Conservation (phyloP, 1,140 invertebrate species). For the Apis laboriosa region DNA sequence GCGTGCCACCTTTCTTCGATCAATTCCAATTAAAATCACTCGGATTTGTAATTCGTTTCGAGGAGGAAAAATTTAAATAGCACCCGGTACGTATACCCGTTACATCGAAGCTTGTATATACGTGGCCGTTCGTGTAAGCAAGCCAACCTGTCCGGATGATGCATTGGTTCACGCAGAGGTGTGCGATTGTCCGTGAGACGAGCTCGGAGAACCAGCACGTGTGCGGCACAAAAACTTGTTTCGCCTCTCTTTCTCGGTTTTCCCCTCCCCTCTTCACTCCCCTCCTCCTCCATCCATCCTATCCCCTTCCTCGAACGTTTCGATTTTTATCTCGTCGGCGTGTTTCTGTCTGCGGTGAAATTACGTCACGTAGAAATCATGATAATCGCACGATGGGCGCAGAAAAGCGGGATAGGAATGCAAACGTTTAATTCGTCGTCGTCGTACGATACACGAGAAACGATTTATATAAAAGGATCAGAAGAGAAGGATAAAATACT, state of each 20-base stretch:
- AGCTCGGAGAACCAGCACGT: conserved; percentile 7
- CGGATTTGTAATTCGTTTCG: background rate
- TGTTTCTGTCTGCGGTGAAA: conserved; percentile 53
- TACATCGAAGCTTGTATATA: conserved; percentile 33
- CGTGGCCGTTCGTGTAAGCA: conserved; percentile 12
- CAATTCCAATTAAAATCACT: too few species aligned
- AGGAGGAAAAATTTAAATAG: conserved; percentile 15
- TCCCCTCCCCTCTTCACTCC: background rate
- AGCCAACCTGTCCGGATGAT: conserved; percentile 55
- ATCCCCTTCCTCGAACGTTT: background rate
- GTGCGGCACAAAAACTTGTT: conserved; percentile 46
- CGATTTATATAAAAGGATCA: too few species aligned
- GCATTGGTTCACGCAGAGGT: conserved; percentile 43
- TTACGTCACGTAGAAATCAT: conserved; percentile 71
- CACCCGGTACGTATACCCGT: conserved; percentile 51
- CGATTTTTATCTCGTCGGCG: background rate
- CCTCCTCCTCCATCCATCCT: background rate
- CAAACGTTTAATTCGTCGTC: conserved; percentile 54
- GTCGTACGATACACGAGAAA: too few species aligned
- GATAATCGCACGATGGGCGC: conserved; percentile 63
- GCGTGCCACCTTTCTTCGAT: too few species aligned
- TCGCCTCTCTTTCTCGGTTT: conserved; percentile 25
- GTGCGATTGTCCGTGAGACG: conserved; percentile 11
- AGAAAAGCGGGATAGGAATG: conserved; percentile 70
- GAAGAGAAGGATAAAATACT: too few species aligned